A percentile compares a stretch with the other conserved stretches of the same genome.
These are phyloP conservation scores for Pogonognathellus flavescens DNA, from an alignment of 1,140 invertebrate genomes.

Conservation along the genomic window DNA sequence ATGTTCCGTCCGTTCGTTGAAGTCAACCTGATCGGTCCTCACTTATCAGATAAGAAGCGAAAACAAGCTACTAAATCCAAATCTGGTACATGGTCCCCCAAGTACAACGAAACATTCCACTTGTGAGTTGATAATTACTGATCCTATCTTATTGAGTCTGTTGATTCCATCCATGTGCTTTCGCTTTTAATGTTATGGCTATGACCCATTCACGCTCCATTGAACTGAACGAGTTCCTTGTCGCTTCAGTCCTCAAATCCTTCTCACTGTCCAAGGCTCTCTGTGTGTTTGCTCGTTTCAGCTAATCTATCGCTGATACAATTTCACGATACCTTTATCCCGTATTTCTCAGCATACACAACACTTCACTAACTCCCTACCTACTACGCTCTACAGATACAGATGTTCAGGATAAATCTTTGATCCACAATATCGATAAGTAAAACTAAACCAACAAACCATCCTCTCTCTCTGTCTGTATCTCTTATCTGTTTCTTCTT, in stretches of 20 bases:
- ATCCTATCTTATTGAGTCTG: constrained; percentile 44
- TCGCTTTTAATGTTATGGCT: constrained; percentile 50
- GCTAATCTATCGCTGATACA: not conserved
- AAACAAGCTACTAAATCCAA: constrained; percentile 99
- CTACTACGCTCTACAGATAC: not conserved
- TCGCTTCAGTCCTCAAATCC: not conserved
- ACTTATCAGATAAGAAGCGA: constrained; percentile 96
- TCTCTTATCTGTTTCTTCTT: not conserved
- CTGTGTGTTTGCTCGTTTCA: constrained; percentile 21
- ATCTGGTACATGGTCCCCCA: constrained; percentile 98
- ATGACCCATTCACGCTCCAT: constrained; percentile 42
- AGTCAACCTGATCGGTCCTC: constrained; percentile 97
- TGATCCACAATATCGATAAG: constrained; percentile 32
- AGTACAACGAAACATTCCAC: constrained; percentile 99
- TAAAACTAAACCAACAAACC: constrained; percentile 6
- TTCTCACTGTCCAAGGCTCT: not conserved
- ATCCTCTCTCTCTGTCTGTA: no score
- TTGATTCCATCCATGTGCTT: constrained; percentile 2
- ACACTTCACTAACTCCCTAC: not conserved
- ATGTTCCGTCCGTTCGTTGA: constrained; percentile 99
- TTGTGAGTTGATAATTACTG: constrained; percentile 84
- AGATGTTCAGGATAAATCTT: constrained; percentile 38
- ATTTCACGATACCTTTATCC: not conserved
- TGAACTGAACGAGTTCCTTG: not conserved
- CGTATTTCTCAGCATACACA: not conserved